These are phyloP conservation scores for Lepidurus couesii DNA, from an alignment of 1,140 invertebrate species.

Conservation along the genomic window DNA sequence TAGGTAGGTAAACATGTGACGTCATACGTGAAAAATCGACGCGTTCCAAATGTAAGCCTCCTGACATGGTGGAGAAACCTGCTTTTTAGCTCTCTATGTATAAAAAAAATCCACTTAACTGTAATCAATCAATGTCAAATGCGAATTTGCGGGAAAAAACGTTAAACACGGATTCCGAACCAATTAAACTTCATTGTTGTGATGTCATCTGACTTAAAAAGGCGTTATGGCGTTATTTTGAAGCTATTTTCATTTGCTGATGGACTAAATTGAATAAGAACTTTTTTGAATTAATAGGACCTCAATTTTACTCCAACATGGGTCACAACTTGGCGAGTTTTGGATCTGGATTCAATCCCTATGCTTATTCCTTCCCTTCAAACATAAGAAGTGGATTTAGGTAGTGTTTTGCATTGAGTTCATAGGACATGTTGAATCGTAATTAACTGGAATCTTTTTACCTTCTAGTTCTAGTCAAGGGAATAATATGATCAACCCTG, in stretches of 20 bases:
- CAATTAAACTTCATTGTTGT: no score
- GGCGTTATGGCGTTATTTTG: no score
- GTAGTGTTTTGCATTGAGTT: neutral
- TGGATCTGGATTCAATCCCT: neutral
- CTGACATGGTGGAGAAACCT: no score
- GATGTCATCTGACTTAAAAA: no score
- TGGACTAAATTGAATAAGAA: neutral
- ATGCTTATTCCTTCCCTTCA: neutral
- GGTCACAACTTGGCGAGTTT: neutral
- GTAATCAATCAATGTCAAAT: no score
- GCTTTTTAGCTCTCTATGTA: no score
- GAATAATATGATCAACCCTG: neutral
- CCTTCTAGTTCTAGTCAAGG: neutral
- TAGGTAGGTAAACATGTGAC: conserved; percentile 1
- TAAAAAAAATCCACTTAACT: no score
- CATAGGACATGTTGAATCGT: no score
- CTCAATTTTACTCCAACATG: neutral
- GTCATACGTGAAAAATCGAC: neutral
- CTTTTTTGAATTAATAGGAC: neutral
- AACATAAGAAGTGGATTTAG: neutral
- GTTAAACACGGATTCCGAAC: no score
- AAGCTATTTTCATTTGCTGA: neutral
- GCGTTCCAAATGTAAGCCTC: no score
- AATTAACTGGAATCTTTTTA: neutral
- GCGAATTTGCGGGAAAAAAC: no score